Evolutionary conservation across 1,140 invertebrate genomes (phyloP).

Genomic region (Xylocopa sonorina): DNA sequence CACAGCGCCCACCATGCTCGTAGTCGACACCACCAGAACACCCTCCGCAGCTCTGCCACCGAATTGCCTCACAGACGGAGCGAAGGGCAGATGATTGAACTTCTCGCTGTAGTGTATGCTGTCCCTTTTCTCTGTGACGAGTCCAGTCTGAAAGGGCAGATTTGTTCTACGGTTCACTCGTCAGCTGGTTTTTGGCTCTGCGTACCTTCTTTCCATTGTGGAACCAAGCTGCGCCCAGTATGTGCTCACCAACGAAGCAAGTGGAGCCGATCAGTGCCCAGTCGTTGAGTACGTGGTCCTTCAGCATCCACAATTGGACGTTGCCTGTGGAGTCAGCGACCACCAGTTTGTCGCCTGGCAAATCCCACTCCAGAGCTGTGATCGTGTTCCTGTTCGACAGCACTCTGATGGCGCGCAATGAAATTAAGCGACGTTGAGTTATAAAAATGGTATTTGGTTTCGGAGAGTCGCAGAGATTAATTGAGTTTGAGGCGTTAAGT

Average conservation of each 20-base stretch:
- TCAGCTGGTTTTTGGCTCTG: too few species aligned
- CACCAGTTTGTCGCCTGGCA: slow-evolving; percentile 89
- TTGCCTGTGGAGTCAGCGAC: slow-evolving; percentile 89
- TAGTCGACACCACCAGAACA: slow-evolving; percentile 90
- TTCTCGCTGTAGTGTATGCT: slow-evolving; percentile 91
- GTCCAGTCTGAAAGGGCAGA: slow-evolving; percentile 69
- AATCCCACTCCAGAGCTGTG: slow-evolving; percentile 92
- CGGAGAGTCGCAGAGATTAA: too few species aligned
- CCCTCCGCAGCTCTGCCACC: slow-evolving; percentile 92
- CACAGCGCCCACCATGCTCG: slow-evolving; percentile 90
- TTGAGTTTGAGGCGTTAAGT: slow-evolving; percentile 23
- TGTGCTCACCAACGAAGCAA: slow-evolving; percentile 88
- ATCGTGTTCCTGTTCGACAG: slow-evolving; percentile 84
- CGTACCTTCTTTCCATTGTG: slow-evolving; percentile 91
- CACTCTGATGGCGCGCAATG: slow-evolving; percentile 76
- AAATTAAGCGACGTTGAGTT: too few species aligned
- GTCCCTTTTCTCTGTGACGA: slow-evolving; percentile 91
- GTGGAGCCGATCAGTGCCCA: slow-evolving; percentile 84
- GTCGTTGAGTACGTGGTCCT: slow-evolving; percentile 91
- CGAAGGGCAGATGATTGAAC: slow-evolving; percentile 89
- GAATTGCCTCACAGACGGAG: slow-evolving; percentile 92
- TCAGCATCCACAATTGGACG: slow-evolving; percentile 89
- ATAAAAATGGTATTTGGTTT: too few species aligned
- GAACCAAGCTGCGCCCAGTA: slow-evolving; percentile 91
- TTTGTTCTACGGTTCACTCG: slow-evolving; percentile 2